A percentile compares a stretch with the other conserved stretches of the same genome.
These are phyloP conservation scores for Falco punctatus DNA, from an alignment of 2,113 vertebrate genomes.

Conservation along the genomic window DNA sequence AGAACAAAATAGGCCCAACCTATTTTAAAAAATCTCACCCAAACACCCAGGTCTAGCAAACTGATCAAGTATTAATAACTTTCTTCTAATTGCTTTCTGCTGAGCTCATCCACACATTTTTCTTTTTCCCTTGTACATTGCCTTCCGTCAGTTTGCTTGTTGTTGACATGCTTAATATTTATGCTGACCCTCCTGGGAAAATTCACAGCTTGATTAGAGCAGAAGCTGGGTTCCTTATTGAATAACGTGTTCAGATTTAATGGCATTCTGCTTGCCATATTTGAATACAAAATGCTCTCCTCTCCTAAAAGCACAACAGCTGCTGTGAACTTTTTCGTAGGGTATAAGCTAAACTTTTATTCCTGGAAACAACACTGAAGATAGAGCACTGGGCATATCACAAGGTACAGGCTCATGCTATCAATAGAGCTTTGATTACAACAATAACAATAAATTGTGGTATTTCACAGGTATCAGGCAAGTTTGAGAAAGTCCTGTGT, in stretches of 20 bases:
- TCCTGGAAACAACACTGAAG: background rate
- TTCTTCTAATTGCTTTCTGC: conserved; percentile 27
- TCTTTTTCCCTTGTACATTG: background rate
- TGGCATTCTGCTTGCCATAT: background rate
- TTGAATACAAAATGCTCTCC: conserved; percentile 16
- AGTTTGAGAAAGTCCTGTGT: background rate
- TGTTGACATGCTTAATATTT: conserved; percentile 56
- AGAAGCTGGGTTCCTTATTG: conserved; percentile 28
- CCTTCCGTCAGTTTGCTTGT: conserved; percentile 34
- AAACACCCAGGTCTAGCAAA: background rate
- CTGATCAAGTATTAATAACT: conserved; percentile 47
- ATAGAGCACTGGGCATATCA: accelerated
- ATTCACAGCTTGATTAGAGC: conserved; percentile 56
- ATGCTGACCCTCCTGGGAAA: conserved; percentile 44
- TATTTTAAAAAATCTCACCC: background rate
- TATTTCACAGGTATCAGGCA: background rate
- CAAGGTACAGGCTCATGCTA: background rate
- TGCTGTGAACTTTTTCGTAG: background rate
- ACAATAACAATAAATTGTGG: background rate
- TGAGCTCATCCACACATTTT: conserved; percentile 9
- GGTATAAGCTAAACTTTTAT: background rate
- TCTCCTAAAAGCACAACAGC: background rate
- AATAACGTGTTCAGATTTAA: conserved; percentile 44
- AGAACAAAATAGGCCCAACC: background rate
- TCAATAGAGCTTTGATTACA: background rate